A percentile compares a stretch with the other conserved stretches of the same genome.
Evolutionary conservation across 2,888 invertebrate species (phyloP).

Genomic region (Pimpla rufipes): DNA sequence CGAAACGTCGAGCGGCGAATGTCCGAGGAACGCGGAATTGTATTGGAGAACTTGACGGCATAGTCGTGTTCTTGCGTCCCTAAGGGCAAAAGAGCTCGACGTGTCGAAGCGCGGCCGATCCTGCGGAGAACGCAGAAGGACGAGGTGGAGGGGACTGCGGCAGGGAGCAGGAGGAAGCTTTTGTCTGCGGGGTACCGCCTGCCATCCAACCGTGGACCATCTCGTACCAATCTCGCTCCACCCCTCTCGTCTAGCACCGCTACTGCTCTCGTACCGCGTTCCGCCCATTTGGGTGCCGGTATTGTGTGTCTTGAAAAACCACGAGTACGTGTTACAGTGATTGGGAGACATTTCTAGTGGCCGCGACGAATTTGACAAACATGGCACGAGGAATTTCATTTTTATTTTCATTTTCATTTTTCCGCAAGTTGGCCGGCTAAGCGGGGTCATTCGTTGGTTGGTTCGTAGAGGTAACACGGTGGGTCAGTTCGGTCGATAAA

Average conservation of each 20-base stretch:
- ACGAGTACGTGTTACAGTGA: not conserved
- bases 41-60: constrained; percentile 32
- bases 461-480: not conserved
- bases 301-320: not conserved
- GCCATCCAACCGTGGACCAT: constrained; percentile 66
- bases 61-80: constrained; percentile 40
- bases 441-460: not conserved
- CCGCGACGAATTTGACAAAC: not conserved
- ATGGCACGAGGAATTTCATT: not conserved
- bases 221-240: constrained; percentile 62
- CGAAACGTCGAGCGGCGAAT: constrained; percentile 34
- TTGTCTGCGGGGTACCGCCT: constrained; percentile 61
- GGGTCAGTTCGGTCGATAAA: too few relatives aligned
- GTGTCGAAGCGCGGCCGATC: constrained; percentile 6
- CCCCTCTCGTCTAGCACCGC: constrained; percentile 43
- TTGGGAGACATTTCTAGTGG: not conserved
- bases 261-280: constrained; percentile 27
- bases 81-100: constrained; percentile 49
- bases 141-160: constrained; percentile 16
- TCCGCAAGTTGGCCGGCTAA: not conserved
- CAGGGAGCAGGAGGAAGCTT: constrained; percentile 46
- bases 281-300: constrained; percentile 55
- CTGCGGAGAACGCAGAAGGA: constrained; percentile 45
- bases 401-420: not conserved
- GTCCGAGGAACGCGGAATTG: constrained; percentile 35